Evolutionary conservation across 2,888 invertebrate genomes (phyloP).

Genomic region (Nephrocerus scutellatus): DNA sequence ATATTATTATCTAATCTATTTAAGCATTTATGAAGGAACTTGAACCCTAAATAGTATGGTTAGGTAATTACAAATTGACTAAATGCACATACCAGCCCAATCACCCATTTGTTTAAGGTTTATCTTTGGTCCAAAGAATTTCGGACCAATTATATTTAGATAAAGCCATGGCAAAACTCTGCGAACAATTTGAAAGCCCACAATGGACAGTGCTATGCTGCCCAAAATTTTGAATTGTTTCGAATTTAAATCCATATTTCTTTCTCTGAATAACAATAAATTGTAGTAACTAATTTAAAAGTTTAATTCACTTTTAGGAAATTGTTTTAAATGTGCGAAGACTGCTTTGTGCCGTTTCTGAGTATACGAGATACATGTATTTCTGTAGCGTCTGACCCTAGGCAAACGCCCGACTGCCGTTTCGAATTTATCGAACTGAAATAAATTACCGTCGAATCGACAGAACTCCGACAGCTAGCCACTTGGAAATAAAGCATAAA

Average conservation of each 20-base stretch:
- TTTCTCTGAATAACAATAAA: too few relatives aligned
- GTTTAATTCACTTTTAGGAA: too few relatives aligned
- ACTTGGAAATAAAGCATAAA: too few relatives aligned
- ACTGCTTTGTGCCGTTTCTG: too few relatives aligned
- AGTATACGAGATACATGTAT: too few relatives aligned
- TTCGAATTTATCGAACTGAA: too few relatives aligned
- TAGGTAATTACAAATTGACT: not conserved
- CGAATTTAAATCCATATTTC: slow-evolving; percentile 29
- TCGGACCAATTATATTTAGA: slow-evolving; percentile 51
- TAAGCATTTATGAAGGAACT: slow-evolving; percentile 1
- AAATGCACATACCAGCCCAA: slow-evolving; percentile 76
- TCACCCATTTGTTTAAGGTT: slow-evolving; percentile 64
- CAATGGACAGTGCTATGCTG: slow-evolving; percentile 34
- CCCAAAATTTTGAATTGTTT: slow-evolving; percentile 28
- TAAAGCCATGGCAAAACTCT: slow-evolving; percentile 45
- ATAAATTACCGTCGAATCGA: too few relatives aligned
- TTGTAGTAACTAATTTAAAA: too few relatives aligned
- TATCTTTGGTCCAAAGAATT: slow-evolving; percentile 53
- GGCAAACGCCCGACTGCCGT: too few relatives aligned
- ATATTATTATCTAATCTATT: slow-evolving; percentile 3
- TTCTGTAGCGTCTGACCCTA: too few relatives aligned
- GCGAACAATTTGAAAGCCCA: slow-evolving; percentile 43
- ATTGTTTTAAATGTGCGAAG: too few relatives aligned
- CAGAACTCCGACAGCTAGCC: too few relatives aligned
- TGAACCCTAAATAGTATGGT: not conserved